Evolutionary conservation across 2,888 invertebrate species (phyloP).

Genomic region (Agapostemon virescens): DNA sequence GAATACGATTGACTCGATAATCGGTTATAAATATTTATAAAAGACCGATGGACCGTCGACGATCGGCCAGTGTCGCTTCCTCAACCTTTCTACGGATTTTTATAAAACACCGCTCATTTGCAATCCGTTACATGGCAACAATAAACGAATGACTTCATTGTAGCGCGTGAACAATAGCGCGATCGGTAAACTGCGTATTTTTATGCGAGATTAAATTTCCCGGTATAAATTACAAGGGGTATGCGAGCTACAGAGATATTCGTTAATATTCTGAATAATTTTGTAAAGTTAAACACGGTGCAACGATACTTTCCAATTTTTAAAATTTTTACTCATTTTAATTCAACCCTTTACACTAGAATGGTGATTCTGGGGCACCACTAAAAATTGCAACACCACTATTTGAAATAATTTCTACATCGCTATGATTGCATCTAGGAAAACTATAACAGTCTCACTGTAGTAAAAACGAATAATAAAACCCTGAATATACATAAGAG

Average conservation of each 20-base stretch:
- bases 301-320: background rate
- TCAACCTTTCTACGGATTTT: background rate
- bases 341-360: background rate
- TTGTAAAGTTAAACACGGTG: background rate
- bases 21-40: slow-evolving; percentile 6
- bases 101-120: background rate
- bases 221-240: background rate
- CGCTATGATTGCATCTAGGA: too few species aligned
- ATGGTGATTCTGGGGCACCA: too few species aligned
- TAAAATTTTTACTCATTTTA: too few species aligned
- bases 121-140: background rate
- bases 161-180: background rate
- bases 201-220: background rate
- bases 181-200: background rate
- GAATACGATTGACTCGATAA: slow-evolving; percentile 21
- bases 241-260: too few species aligned
- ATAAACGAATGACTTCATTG: background rate
- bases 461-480: too few species aligned
- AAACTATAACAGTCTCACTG: too few species aligned
- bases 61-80: background rate
- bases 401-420: too few species aligned
- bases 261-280: background rate
- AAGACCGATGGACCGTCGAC: background rate
- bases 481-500: too few species aligned
- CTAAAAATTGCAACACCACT: too few species aligned